Evolutionary conservation across 1,140 invertebrate species (phyloP).

Genomic region (Pseudomyrmex cubaensis): DNA sequence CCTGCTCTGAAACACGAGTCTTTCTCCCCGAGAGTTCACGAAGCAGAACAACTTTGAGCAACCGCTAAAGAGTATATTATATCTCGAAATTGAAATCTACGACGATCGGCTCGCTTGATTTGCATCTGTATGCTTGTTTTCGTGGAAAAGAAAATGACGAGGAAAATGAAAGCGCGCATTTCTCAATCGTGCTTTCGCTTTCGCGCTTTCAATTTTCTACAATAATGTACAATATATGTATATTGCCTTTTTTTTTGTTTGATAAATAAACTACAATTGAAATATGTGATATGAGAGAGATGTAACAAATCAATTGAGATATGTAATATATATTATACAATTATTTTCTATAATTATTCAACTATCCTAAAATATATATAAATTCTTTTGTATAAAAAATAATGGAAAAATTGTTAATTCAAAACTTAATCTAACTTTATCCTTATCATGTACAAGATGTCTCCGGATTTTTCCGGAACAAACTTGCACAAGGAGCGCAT

Average conservation of each 20-base stretch:
- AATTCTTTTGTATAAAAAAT: neutral
- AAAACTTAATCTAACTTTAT: conserved; percentile 40
- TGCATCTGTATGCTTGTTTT: neutral
- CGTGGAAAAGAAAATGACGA: neutral
- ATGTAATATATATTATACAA: conserved; percentile 1
- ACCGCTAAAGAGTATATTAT: conserved; percentile 43
- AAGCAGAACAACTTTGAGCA: conserved; percentile 50
- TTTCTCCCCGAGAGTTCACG: conserved; percentile 31
- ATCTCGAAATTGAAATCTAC: conserved; percentile 50
- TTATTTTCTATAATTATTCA: neutral
- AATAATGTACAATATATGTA: neutral
- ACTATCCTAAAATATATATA: conserved; percentile 1
- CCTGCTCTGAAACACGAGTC: conserved; percentile 14
- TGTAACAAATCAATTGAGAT: conserved; percentile 16
- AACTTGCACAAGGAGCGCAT: too few relatives aligned
- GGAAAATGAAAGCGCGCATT: neutral
- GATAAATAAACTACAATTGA: neutral
- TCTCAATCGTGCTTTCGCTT: too few relatives aligned
- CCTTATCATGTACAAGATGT: neutral
- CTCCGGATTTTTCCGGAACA: too few relatives aligned
- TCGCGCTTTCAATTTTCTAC: neutral
- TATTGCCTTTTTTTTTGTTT: neutral
- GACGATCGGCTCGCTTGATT: conserved; percentile 36
- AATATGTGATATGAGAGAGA: neutral
- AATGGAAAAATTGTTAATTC: neutral